Conservation (phyloP, 2,797 vertebrate genomes). For the Spheniscus humboldti region DNA sequence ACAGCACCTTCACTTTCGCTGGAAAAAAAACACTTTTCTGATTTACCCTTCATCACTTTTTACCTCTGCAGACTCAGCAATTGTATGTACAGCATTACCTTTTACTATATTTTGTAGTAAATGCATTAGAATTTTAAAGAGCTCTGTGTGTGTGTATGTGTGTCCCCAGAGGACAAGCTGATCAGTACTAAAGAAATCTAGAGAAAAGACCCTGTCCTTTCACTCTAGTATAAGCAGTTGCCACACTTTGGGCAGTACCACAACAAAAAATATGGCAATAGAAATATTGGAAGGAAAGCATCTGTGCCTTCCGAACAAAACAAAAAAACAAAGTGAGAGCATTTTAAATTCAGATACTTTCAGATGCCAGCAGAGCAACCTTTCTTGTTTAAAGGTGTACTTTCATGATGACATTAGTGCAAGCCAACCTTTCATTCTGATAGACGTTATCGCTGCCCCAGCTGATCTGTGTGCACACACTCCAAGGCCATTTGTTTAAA, state of each 20-base stretch:
- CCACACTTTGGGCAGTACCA: background rate
- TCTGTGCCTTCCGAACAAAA: background rate
- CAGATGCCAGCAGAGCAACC: background rate
- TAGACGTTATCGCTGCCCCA: background rate
- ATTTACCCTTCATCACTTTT: background rate
- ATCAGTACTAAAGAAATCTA: background rate
- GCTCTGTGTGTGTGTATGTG: rapidly evolving
- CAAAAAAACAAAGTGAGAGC: no score
- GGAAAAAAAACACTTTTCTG: background rate
- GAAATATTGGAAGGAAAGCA: background rate
- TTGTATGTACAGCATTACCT: rapidly evolving
- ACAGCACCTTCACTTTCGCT: background rate
- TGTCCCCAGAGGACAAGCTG: background rate
- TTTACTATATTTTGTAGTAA: background rate
- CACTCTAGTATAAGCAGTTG: background rate
- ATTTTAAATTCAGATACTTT: background rate
- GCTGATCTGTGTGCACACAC: background rate
- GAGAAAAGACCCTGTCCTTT: background rate
- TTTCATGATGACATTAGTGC: background rate
- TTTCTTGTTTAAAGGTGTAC: background rate
- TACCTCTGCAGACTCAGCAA: background rate
- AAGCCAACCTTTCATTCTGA: background rate
- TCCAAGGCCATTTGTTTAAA: background rate
- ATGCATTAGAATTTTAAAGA: background rate
- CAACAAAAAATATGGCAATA: background rate